A percentile compares a stretch with the other conserved stretches of the same genome.
These are phyloP conservation scores for Lepetodrilus schrolli DNA, from an alignment of 2,888 invertebrate genomes.

Conservation along the genomic window DNA sequence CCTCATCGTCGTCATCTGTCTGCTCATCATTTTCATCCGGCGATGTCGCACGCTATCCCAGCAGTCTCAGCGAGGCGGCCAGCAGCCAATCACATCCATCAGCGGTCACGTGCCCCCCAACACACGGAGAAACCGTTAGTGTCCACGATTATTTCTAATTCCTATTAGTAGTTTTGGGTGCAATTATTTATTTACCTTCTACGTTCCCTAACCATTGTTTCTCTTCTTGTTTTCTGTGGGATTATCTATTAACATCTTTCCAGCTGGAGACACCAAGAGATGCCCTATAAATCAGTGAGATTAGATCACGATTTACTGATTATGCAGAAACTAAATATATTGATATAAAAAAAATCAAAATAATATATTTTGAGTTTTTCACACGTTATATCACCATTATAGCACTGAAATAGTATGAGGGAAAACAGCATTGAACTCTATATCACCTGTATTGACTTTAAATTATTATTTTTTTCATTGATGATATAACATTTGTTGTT, in stretches of 20 bases:
- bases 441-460: no score
- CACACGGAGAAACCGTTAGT: slow-evolving; percentile 28
- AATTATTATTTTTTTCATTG: no score
- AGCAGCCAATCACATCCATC: background rate
- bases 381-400: no score
- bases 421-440: no score
- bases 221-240: no score
- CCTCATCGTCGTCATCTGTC: slow-evolving; percentile 61
- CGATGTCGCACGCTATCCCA: slow-evolving; percentile 51
- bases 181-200: background rate
- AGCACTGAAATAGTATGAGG: no score
- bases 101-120: background rate
- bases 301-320: background rate
- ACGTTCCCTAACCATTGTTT: background rate
- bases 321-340: background rate
- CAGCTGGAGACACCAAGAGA: no score
- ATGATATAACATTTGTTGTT: no score
- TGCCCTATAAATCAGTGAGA: background rate
- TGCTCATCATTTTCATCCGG: slow-evolving; percentile 62
- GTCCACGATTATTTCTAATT: background rate
- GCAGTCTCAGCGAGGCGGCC: background rate
- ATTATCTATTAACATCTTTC: no score
- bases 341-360: background rate
- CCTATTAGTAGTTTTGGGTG: background rate
- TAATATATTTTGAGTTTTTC: no score